Percentiles rank a stretch among this genome's conserved stretches.
Evolutionary conservation across 2,113 vertebrate genomes (phyloP).

Genomic region (Anguilla japonica): DNA sequence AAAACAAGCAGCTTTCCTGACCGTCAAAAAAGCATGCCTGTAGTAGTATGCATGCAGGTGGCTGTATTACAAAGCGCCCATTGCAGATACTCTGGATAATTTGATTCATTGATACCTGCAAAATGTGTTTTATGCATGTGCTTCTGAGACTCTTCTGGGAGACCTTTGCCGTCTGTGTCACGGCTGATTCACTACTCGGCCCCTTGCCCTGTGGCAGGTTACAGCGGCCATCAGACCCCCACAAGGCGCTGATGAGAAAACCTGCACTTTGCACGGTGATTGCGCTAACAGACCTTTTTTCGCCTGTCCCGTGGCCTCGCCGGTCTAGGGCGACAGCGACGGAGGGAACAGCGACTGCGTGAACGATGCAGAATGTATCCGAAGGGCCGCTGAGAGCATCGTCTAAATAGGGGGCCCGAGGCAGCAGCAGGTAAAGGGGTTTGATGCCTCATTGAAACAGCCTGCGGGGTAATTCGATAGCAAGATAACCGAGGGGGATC

Average conservation of each 20-base stretch:
- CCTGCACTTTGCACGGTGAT: slow-evolving; percentile 35
- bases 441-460: slow-evolving; percentile 16
- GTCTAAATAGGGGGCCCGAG: neutral
- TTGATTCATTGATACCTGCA: neutral
- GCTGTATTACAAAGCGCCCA: too few species aligned
- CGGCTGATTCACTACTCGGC: neutral
- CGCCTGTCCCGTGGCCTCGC: slow-evolving; percentile 30
- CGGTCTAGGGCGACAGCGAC: slow-evolving; percentile 26
- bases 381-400: slow-evolving; percentile 7
- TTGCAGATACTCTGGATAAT: too few species aligned
- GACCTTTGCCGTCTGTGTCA: neutral
- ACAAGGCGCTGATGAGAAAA: slow-evolving; percentile 41
- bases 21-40: too few species aligned
- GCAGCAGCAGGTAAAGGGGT: neutral
- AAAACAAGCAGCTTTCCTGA: too few species aligned
- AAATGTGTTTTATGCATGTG: neutral
- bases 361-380: neutral
- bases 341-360: neutral
- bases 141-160: neutral
- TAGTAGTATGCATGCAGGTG: too few species aligned
- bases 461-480: slow-evolving; percentile 27
- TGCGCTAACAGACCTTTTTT: slow-evolving; percentile 35
- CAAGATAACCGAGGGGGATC: slow-evolving; percentile 20
- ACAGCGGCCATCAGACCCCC: neutral
- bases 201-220: neutral